Base-by-base conservation (phyloP, 23 tunicate species). In the Clavelina lepadiformis region DNA sequence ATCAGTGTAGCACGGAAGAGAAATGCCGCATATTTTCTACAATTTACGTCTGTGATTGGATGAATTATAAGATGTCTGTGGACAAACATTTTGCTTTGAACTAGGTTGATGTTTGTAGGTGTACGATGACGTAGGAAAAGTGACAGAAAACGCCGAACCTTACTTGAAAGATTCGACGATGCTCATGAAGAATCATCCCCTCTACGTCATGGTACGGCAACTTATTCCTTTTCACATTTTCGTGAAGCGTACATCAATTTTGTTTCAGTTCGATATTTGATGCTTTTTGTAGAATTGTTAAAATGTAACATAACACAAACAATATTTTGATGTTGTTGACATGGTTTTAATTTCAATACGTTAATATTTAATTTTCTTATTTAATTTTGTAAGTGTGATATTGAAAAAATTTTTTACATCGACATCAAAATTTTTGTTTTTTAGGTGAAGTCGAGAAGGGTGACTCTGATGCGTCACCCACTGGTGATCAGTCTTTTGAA, bases 371-470 rank as follows among this genome's bases (percentile, higher is more conserved):
- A n/a, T n/a, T n/a, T n/a, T n/a, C n/a, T n/a, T n/a, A n/a, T n/a
- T n/a, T n/a, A n/a, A n/a, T n/a, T n/a, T n/a, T 41, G 49, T 8
- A 41, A 11, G 49, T 41, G 49, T 41, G 49, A 41, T 15, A 41
- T 8, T 41, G 49, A 41, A 41, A 41, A 41, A 8, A 41, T 41
- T 41, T 41, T 41, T 15, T 8, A 41, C 15, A 41, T 8, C 15
- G 15, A 41, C 11, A 41, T 8, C 49, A 41, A n/a, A n/a, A n/a
- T 11, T 54, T 54, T 8, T 11, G n/a, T n/a, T 54, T 57, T 61
- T 30, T 50, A 89, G 97, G 97, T 93, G n/a, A 69, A 74, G 56
- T 79, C 88, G 34, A 71, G 79, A 55, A 62, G 94, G 28, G 83
- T 73, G 28, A 51, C 33, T 61, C 70, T 93, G 28, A 54, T 93